Evolutionary conservation across 2,888 invertebrate genomes (phyloP), one percentile per base, ranked within the genome.

Genomic region (Drosophila niveifrons): DNA sequence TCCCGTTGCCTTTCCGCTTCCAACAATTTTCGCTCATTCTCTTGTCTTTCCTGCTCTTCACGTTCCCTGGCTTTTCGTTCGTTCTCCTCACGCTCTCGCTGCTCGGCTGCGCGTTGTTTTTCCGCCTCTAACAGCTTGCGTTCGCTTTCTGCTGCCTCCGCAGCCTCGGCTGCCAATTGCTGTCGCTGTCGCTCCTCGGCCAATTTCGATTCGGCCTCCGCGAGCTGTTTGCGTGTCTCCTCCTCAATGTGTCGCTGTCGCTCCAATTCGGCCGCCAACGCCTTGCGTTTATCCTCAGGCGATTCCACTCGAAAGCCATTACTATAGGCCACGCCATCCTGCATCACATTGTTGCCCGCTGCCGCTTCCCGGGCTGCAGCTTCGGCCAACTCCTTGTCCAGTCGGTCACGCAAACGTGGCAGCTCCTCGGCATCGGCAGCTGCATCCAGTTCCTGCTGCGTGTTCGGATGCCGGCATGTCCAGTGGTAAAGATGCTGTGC

Each of bases 401-500:
- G 75, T 2, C 82, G 83, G n/a, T 91, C 90, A 46, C 91, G 91
- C 43, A 92, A 61, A 0, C 83, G 85, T 15, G 85, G 75, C 63
- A 91, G 46, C 62, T 82, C 88, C 28, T 89, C 85, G 0, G 71
- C 74, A 63, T 89, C 88, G 4, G 82, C 85, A 0, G 72, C 66
- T 3, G 69, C 66, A 47, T 72, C 73, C 0, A 48, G 2, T 0
- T 41, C 36, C 4, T 76, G 82, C 23, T 56, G 50, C 6, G 74
- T 48, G 2, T 70, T 57, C 1, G 82, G 70, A 80, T 92, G 92
- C 48, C 80, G 85, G 51, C 82, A 91, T n/a, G 89, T 80, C 88
- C 90, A 91, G 67, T 92, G 92, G 61, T 91, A 92, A 1, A 92
- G 77, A 67, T 92, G 92, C 7, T 90, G 89, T 13, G 90, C 87